Conservation (phyloP, 2,888 invertebrate genomes). For the Clepsis dumicolana region DNA sequence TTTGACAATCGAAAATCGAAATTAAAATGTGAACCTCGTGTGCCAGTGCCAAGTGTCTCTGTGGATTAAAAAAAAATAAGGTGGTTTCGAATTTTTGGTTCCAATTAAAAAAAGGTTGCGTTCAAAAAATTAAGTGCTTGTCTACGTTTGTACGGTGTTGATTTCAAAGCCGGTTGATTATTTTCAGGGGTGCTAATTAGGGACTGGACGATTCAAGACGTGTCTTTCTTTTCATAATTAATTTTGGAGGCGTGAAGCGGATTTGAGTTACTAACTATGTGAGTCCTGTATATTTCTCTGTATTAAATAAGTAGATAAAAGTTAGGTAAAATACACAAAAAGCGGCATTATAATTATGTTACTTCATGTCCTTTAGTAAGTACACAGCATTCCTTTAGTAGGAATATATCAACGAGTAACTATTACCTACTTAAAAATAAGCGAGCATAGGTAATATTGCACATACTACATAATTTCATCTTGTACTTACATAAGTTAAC, state of each 20-base stretch:
- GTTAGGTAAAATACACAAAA: not conserved
- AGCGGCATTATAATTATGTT: too few species aligned
- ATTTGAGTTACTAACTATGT: slow-evolving; percentile 13
- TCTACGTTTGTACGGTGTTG: slow-evolving; percentile 26
- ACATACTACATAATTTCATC: too few species aligned
- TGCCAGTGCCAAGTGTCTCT: slow-evolving; percentile 28
- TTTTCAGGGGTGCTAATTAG: slow-evolving; percentile 38
- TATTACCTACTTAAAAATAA: too few species aligned
- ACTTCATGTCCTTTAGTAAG: too few species aligned
- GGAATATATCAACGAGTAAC: too few species aligned
- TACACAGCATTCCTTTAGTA: too few species aligned
- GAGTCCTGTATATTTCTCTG: slow-evolving; percentile 1
- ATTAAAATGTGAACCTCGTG: slow-evolving; percentile 26
- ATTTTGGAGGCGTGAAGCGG: slow-evolving; percentile 13
- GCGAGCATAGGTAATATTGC: too few species aligned
- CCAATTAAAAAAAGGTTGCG: slow-evolving; percentile 5
- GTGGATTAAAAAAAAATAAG: slow-evolving; percentile 16
- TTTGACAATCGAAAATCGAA: slow-evolving; percentile 28
- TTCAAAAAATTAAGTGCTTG: slow-evolving; percentile 14
- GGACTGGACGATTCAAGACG: slow-evolving; percentile 22
- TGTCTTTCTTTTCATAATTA: slow-evolving; percentile 26
- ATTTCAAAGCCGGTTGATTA: slow-evolving; percentile 34
- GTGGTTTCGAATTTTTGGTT: slow-evolving; percentile 21
- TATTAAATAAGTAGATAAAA: not conserved
- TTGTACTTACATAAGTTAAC: too few species aligned